Evolutionary conservation across 2,888 invertebrate genomes (phyloP), one percentile per base, ranked within the genome.

Genomic region (Drosophila atroscutellata): DNA sequence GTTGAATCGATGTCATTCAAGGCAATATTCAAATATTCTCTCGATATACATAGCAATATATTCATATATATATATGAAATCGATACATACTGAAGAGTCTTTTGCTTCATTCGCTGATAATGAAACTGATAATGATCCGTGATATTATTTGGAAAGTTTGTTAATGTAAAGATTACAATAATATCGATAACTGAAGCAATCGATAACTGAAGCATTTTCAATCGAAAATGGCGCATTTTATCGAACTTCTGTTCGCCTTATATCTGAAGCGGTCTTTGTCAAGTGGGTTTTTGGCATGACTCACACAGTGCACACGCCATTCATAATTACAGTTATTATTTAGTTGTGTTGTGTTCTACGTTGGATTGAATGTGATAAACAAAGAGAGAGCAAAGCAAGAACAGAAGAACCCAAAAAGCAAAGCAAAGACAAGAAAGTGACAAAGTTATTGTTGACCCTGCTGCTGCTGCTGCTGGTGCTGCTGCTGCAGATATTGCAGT

Each of bases 371-470:
- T 32, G 32, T 3, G 32, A 11, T 0, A 7, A 13, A 1, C n/a
- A 59, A 28, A 28, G 3, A 2, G 28, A 20, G 9, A 3, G 24
- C 20, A 30, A 42, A 20, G 36, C 32, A 37, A 30, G 34, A 28
- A 26, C 24, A 30, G 30, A 24, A 37, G 20, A 47, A 15, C 20
- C 15, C 34, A 20, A 8, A 57, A 20, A 20, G 11, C 11, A n/a
- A 39, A 37, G 28, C 15, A 39, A 39, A 20, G 5, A 45, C 13
- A 54, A 30, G 18, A 28, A n/a, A 63, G n/a, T 50, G 3, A 39
- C 26, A 60, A 60, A 62, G 36, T 36, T 36, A 36, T 11, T 11
- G 37, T 37, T 60, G 13, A 18, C n/a, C 26, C 36, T 37, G 34
- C n/a, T 24, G 37, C 3, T 37, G 37, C 18, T 37, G 18, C 7